Evolutionary conservation across 1,140 invertebrate genomes (phyloP).

Genomic region (Lamellibrachia luymesi): DNA sequence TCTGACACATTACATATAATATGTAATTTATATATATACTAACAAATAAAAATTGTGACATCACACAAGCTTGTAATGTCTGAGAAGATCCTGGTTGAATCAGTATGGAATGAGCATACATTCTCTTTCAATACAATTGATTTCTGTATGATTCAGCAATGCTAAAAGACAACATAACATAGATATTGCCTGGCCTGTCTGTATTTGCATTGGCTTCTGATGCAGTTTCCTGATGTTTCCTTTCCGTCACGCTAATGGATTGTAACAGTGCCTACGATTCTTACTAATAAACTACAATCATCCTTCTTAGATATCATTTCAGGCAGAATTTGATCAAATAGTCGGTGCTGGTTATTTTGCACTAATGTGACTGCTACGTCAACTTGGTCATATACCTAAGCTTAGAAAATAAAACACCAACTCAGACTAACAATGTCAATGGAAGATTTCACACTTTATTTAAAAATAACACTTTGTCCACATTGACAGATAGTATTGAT

Average conservation of each 20-base stretch:
- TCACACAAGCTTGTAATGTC: neutral
- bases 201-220: neutral
- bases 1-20: neutral
- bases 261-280: neutral
- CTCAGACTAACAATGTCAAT: neutral
- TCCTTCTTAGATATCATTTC: neutral
- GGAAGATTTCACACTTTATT: neutral
- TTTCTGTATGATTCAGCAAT: neutral
- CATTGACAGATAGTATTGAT: neutral
- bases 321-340: neutral
- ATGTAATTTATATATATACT: neutral
- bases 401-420: neutral
- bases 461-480: neutral
- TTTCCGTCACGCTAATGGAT: neutral
- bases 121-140: neutral
- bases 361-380: neutral
- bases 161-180: neutral
- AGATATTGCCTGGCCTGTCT: neutral
- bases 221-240: neutral
- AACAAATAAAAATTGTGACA: neutral
- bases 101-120: neutral
- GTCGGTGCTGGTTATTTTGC: neutral
- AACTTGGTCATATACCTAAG: neutral
- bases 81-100: neutral
- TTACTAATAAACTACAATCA: neutral